Evolutionary conservation across 2,113 vertebrate species (phyloP).

Genomic region (Eptesicus fuscus): DNA sequence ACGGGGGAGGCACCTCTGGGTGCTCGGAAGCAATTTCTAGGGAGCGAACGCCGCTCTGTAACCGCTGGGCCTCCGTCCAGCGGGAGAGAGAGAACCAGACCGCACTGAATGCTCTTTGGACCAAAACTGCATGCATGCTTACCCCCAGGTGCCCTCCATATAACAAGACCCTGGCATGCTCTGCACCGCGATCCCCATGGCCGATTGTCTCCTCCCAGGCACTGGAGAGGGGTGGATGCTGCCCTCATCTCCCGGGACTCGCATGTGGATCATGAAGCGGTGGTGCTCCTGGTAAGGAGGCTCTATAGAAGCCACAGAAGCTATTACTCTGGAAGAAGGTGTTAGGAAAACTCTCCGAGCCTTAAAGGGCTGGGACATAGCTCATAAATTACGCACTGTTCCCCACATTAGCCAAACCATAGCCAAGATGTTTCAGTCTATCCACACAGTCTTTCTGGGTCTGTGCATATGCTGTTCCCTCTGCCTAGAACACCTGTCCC

Average conservation of each 20-base stretch:
- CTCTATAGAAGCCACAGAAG: neutral
- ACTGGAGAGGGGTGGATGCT: neutral
- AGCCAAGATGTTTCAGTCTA: neutral
- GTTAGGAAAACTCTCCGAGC: neutral
- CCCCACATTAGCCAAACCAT: neutral
- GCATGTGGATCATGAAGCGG: accelerated
- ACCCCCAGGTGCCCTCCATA: neutral
- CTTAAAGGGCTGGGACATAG: neutral
- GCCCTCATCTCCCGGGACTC: neutral
- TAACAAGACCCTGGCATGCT: neutral
- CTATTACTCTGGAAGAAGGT: neutral
- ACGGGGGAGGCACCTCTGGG: neutral
- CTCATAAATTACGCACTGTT: neutral
- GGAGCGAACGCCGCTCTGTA: neutral
- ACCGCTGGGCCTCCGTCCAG: neutral
- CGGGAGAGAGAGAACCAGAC: neutral
- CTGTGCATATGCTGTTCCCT: neutral
- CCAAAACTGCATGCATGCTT: neutral
- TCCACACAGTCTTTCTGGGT: neutral
- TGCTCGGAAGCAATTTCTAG: neutral
- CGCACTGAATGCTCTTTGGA: neutral
- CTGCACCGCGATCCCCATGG: neutral
- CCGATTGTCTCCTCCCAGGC: neutral
- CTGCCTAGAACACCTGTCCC: neutral
- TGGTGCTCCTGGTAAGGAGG: neutral